These are phyloP conservation scores for Centropus unirufus DNA, from an alignment of 2,113 vertebrate species.

Conservation along the genomic window DNA sequence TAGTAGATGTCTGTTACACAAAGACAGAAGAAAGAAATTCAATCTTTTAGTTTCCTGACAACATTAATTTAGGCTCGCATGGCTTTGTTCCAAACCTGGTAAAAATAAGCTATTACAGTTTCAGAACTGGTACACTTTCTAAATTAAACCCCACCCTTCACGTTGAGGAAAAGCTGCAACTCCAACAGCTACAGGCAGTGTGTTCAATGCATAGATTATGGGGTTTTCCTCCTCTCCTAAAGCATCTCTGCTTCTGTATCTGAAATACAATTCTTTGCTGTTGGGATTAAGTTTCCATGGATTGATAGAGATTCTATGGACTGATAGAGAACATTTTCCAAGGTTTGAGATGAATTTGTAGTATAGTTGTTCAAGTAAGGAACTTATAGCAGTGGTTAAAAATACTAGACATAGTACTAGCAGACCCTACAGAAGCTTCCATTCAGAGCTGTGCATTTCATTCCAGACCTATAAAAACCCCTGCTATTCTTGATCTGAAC, in stretches of 20 bases:
- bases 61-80: neutral
- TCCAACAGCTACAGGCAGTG: neutral
- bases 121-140: neutral
- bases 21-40: neutral
- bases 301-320: neutral
- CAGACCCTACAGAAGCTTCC: no score
- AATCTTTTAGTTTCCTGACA: neutral
- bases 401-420: no score
- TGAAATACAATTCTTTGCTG: neutral
- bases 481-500: neutral
- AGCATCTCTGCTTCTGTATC: neutral
- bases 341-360: neutral
- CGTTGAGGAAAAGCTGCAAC: neutral
- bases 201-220: neutral
- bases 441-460: neutral
- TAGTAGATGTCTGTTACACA: neutral
- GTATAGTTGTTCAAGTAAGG: no score
- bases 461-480: neutral
- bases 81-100: neutral
- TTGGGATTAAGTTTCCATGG: neutral
- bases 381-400: no score
- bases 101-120: neutral
- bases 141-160: neutral
- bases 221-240: neutral
- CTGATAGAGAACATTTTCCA: neutral